Conservation (phyloP, 2,888 invertebrate species). For the Pyrrhia umbra region DNA sequence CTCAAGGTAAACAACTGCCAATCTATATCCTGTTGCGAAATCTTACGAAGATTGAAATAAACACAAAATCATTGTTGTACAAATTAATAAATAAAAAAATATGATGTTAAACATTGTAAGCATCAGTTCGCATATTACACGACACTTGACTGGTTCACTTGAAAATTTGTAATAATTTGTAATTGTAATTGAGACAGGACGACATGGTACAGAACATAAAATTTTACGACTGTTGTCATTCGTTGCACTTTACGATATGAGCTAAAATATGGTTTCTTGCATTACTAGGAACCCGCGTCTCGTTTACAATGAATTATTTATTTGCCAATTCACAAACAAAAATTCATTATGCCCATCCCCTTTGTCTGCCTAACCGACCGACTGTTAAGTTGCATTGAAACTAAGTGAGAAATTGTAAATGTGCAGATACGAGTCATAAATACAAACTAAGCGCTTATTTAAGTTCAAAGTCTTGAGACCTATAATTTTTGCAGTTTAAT, state of each 20-base stretch:
- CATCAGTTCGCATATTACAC: conserved; percentile 71
- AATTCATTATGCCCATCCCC: conserved; percentile 78
- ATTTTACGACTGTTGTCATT: conserved; percentile 87
- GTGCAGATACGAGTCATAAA: conserved; percentile 72
- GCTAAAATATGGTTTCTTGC: conserved; percentile 83
- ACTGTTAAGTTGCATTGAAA: conserved; percentile 73
- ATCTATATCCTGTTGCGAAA: conserved; percentile 32
- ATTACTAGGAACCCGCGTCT: conserved; percentile 80
- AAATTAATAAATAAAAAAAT: conserved; percentile 57
- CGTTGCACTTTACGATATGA: conserved; percentile 85
- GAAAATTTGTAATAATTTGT: conserved; percentile 88
- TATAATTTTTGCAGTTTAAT: conserved; percentile 70
- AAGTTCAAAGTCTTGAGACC: conserved; percentile 66
- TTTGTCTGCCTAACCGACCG: conserved; percentile 73
- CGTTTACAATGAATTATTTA: conserved; percentile 87
- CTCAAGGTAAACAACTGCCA: conserved; percentile 27
- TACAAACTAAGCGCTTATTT: conserved; percentile 72
- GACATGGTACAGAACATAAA: conserved; percentile 82
- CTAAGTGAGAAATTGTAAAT: conserved; percentile 80
- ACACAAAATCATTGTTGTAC: conserved; percentile 38
- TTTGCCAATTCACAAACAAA: conserved; percentile 80
- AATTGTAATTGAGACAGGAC: conserved; percentile 87
- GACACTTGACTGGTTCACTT: conserved; percentile 72
- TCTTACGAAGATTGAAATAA: conserved; percentile 18
- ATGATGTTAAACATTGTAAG: conserved; percentile 73